These are phyloP conservation scores for Platalea minor DNA, from an alignment of 2,797 vertebrate species.

Conservation along the genomic window DNA sequence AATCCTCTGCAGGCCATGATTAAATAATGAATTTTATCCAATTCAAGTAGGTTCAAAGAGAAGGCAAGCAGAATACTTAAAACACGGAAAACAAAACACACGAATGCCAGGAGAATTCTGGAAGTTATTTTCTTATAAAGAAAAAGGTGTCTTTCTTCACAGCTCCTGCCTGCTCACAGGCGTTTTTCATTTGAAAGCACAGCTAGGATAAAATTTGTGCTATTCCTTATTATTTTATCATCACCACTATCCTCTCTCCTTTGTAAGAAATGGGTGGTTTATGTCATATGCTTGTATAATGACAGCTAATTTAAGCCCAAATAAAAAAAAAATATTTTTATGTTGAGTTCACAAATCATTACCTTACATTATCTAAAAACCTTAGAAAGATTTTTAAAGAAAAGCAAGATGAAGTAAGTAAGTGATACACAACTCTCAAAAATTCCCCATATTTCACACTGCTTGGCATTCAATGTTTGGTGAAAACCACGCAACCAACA, in stretches of 20 bases:
- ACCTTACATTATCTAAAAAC: too few relatives aligned
- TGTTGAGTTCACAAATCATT: background rate
- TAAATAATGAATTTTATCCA: constrained; percentile 44
- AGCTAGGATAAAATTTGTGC: background rate
- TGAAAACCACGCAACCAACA: background rate
- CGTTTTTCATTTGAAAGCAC: constrained; percentile 10
- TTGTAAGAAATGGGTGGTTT: background rate
- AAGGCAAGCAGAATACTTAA: background rate
- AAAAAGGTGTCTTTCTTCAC: background rate
- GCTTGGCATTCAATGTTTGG: background rate
- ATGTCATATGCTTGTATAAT: background rate
- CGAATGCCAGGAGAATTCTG: constrained; percentile 14
- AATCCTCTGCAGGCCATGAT: constrained; percentile 1
- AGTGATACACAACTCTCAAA: background rate
- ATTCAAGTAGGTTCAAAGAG: constrained; percentile 34
- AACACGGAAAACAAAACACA: background rate
- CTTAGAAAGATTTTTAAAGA: background rate
- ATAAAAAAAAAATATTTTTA: background rate
- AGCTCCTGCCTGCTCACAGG: background rate
- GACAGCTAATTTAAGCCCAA: background rate
- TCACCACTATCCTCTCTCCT: background rate
- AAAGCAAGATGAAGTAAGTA: background rate
- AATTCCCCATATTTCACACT: background rate
- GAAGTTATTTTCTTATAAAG: constrained; percentile 27
- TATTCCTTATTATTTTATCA: background rate